phyloP scores from a whole-genome alignment of 1,140 invertebrate genomes.

The Ostrea denselamellosa region DNA sequence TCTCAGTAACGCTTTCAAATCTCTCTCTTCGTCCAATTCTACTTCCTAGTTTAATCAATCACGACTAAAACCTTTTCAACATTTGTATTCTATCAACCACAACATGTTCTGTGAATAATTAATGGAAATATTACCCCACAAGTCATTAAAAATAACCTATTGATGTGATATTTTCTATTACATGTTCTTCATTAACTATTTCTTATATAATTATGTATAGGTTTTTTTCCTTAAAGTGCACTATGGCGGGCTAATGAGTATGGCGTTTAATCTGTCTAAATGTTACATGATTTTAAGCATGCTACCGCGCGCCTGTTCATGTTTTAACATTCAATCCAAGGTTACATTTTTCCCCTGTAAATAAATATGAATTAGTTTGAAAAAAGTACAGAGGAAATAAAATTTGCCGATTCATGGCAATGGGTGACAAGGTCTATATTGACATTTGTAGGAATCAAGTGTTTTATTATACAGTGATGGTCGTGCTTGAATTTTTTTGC shows the following conservation, averaged over 20 bases:
- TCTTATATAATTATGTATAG: not conserved
- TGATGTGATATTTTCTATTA: not conserved
- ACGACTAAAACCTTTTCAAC: constrained; percentile 24
- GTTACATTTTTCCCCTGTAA: not conserved
- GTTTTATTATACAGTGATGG: not conserved
- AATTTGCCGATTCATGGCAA: not conserved
- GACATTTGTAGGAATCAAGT: constrained; percentile 4
- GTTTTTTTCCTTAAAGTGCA: not conserved
- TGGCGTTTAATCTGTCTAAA: not conserved
- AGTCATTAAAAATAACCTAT: constrained; percentile 1
- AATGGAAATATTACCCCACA: constrained; percentile 17
- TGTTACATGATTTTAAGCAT: not conserved
- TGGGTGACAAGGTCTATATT: not conserved
- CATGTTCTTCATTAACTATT: not conserved
- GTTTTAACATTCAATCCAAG: not conserved
- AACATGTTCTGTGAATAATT: not conserved
- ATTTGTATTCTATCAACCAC: not conserved
- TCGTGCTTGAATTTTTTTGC: not conserved
- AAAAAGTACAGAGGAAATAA: constrained; percentile 35
- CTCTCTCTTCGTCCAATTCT: not conserved
- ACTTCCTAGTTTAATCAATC: not conserved
- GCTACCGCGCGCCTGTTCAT: not conserved
- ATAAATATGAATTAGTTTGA: not conserved
- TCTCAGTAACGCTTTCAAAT: not conserved
- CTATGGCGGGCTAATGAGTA: not conserved